Conservation (phyloP, 1,140 invertebrate species). For the Drosophila leontia region DNA sequence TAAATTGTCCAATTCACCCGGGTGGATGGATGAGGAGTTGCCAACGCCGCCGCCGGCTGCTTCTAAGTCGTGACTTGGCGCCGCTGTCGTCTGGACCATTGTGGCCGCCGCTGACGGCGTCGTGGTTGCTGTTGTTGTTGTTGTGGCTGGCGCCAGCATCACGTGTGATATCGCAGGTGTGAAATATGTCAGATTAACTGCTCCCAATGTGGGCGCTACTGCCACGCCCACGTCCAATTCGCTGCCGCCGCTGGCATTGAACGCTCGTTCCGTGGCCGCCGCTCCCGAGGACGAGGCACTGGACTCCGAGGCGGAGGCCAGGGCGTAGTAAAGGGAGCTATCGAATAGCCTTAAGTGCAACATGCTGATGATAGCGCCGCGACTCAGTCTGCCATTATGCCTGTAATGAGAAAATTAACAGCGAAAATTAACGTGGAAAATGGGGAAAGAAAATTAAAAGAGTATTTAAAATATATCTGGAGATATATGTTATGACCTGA, state of each 20-base stretch:
- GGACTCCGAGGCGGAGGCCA: slow-evolving; percentile 50
- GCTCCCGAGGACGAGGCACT: slow-evolving; percentile 4
- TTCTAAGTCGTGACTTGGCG: slow-evolving; percentile 58
- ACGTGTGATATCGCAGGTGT: slow-evolving; percentile 79
- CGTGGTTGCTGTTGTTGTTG: slow-evolving; percentile 11
- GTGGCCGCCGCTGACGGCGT: slow-evolving; percentile 17
- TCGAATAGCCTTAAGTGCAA: slow-evolving; percentile 73
- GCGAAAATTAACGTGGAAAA: slow-evolving; percentile 17
- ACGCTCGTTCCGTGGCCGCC: slow-evolving; percentile 7
- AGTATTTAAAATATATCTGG: slow-evolving; percentile 43
- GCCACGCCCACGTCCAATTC: slow-evolving; percentile 16
- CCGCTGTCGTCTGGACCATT: slow-evolving; percentile 63
- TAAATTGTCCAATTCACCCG: slow-evolving; percentile 69
- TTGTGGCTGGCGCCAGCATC: slow-evolving; percentile 65
- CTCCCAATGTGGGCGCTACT: slow-evolving; percentile 20
- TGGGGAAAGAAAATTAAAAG: slow-evolving; percentile 35
- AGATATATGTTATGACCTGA: slow-evolving; percentile 16
- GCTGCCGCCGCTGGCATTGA: slow-evolving; percentile 47
- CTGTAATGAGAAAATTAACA: slow-evolving; percentile 30
- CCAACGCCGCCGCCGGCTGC: slow-evolving; percentile 19
- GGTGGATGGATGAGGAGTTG: slow-evolving; percentile 48
- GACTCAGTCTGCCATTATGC: slow-evolving; percentile 23
- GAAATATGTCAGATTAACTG: slow-evolving; percentile 75
- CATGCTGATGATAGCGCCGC: slow-evolving; percentile 34
- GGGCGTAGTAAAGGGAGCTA: slow-evolving; percentile 62